Evolutionary conservation across 1,140 invertebrate species (phyloP), one percentile per base, ranked within the genome.

Genomic region (Drosophila saltans): DNA sequence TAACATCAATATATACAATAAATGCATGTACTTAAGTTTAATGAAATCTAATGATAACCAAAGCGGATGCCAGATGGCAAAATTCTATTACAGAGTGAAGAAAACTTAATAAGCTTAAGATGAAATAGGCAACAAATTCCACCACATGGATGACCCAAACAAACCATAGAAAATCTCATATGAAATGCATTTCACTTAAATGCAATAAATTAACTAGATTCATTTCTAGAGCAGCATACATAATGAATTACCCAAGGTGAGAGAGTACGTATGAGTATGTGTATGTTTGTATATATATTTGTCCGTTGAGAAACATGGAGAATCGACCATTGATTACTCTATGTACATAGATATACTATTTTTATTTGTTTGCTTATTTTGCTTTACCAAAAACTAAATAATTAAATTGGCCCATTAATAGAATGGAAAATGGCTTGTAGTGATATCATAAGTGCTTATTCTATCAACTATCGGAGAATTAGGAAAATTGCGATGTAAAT

Each of bases 141-240:
- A 33, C 66, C 57, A 5, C 40, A 21, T 64, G 69, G 65, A 30
- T 69, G 62, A 33, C 45, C 43, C 57, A 33, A 39, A 59, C 2
- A 59, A 39, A 39, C 30, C 57, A 39, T 7, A 30, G 57, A 36
- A 41, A 58, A 72, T 1, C 65, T 69, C 60, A 78, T 72, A 52
- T 39, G 36, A 64, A 79, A 83, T 83, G 72, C 69, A 79, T 77
- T 83, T 77, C 72, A 84, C 77, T 84, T 83, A 80, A 73, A 84
- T 66, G 69, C 69, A 80, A 81, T 81, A 81, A 81, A 83, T 83
- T 83, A 65, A 83, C 66, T 69, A 71, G 55, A 67, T 33, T 33
- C 57, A 61, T 55, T 61, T 45, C 33, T 33, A 39, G 58, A 69
- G 55, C 72, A 56, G 67, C 57, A 55, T 76, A 77, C 72, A 77